phyloP scores from a whole-genome alignment of 2,888 invertebrate genomes.

The Notodromas monacha region DNA sequence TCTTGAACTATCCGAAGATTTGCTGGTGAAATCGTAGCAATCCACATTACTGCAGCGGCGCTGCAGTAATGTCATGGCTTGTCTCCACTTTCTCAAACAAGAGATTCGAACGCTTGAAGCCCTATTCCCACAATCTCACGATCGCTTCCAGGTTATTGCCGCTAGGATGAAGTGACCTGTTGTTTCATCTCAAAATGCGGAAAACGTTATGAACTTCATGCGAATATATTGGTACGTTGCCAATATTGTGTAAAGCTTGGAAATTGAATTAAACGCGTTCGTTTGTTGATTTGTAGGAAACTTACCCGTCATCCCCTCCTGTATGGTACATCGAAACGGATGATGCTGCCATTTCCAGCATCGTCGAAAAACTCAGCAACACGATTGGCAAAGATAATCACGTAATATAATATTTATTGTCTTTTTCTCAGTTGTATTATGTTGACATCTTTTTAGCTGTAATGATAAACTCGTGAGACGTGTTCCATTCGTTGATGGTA shows the following conservation, averaged over 20 bases:
- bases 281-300: slow-evolving; percentile 32
- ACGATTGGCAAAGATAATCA: slow-evolving; percentile 69
- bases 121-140: slow-evolving; percentile 81
- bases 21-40: too few species aligned
- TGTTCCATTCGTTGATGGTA: background rate
- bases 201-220: slow-evolving; percentile 82
- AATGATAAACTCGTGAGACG: background rate
- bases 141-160: slow-evolving; percentile 84
- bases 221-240: slow-evolving; percentile 69
- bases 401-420: too few species aligned
- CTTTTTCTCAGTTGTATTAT: slow-evolving; percentile 5
- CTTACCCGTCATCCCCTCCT: slow-evolving; percentile 82
- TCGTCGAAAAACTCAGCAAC: slow-evolving; percentile 70
- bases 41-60: too few species aligned
- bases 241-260: background rate
- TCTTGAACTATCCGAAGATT: too few species aligned
- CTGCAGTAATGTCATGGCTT: too few species aligned
- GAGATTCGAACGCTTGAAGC: slow-evolving; percentile 91
- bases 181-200: slow-evolving; percentile 83
- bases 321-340: slow-evolving; percentile 98
- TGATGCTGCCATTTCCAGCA: slow-evolving; percentile 69
- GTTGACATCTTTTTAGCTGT: too few species aligned
- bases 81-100: slow-evolving; percentile 85
- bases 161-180: slow-evolving; percentile 93
- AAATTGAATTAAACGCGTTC: background rate